phyloP scores from a whole-genome alignment of 2,113 vertebrate species.

The Pollachius pollachius region DNA sequence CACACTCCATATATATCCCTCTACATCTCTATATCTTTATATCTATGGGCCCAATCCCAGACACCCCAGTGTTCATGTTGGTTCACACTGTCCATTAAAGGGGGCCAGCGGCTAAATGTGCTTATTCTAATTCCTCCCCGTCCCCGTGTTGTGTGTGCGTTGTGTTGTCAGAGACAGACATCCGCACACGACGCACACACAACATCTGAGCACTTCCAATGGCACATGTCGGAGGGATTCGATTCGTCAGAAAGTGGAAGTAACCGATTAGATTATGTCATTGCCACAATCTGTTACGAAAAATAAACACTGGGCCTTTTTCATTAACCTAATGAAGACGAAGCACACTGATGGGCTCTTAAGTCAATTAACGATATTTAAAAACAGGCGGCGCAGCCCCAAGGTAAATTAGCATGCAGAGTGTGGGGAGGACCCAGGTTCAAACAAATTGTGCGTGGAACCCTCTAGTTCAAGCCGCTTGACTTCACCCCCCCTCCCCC shows the following conservation, averaged over 20 bases:
- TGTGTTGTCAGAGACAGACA: slow-evolving; percentile 60
- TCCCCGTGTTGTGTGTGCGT: slow-evolving; percentile 24
- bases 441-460: slow-evolving; percentile 75
- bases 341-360: slow-evolving; percentile 77
- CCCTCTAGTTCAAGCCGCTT: slow-evolving; percentile 73
- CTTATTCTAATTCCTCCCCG: slow-evolving; percentile 70
- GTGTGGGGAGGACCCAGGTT: slow-evolving; percentile 71
- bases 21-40: too few relatives aligned
- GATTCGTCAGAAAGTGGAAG: slow-evolving; percentile 75
- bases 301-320: slow-evolving; percentile 78
- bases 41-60: slow-evolving; percentile 54
- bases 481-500: slow-evolving; percentile 51
- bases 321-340: slow-evolving; percentile 84
- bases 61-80: slow-evolving; percentile 68
- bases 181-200: slow-evolving; percentile 45
- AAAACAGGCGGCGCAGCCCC: slow-evolving; percentile 74
- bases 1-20: too few relatives aligned
- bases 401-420: slow-evolving; percentile 74
- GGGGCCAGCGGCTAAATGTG: slow-evolving; percentile 68
- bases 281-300: slow-evolving; percentile 78
- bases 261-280: slow-evolving; percentile 78
- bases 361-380: slow-evolving; percentile 83
- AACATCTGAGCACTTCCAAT: slow-evolving; percentile 60
- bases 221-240: slow-evolving; percentile 64
- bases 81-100: slow-evolving; percentile 72